Evolutionary conservation across 2,113 vertebrate genomes (phyloP), one percentile per base, ranked within the genome.

Genomic region (Gambusia holbrooki): DNA sequence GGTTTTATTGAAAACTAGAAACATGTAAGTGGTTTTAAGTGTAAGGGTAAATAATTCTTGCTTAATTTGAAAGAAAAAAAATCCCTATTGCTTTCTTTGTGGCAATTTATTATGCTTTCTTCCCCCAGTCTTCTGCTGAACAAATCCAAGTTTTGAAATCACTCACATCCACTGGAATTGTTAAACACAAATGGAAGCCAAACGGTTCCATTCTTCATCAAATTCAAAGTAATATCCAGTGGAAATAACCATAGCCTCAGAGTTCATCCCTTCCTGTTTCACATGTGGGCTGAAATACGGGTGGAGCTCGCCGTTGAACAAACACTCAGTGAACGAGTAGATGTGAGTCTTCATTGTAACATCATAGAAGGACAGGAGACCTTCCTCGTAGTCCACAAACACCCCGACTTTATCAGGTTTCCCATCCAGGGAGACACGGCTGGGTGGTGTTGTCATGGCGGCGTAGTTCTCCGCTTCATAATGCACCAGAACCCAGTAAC

Each of bases 351-450:
- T 8, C n/a, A 79, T 63, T 1, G 62, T 81, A 66, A 90, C 87
- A 3, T 96, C 91, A 51, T 96, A 97, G 80, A 97, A 97, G 25
- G 96, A 95, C 64, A 97, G 89, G 0, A 95, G 81, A 4, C 93
- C 92, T 7, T 94, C 94, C 32, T 94, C 90, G 0, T 92, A 94
- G 81, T 96, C 96, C 76, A 97, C 79, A 45, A 96, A 96, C 73
- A 97, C 93, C 0, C 96, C 96, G 0, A 97, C 92, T 3, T 88
- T 90, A 64, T 83, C 63, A 2, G 95, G 95, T 70, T 77, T 95
- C 66, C 69, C 78, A 69, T 11, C 80, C 58, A 83, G 93, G 11
- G 0, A 70, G 58, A 96, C 92, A 15, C 81, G 19, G n/a, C 71
- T 1, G 0, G 84, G 87, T 0, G 74, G 84, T 1, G 62, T 66